These are phyloP conservation scores for Tetranychus cinnabarinus DNA, from an alignment of 1,140 invertebrate genomes.

Conservation along the genomic window DNA sequence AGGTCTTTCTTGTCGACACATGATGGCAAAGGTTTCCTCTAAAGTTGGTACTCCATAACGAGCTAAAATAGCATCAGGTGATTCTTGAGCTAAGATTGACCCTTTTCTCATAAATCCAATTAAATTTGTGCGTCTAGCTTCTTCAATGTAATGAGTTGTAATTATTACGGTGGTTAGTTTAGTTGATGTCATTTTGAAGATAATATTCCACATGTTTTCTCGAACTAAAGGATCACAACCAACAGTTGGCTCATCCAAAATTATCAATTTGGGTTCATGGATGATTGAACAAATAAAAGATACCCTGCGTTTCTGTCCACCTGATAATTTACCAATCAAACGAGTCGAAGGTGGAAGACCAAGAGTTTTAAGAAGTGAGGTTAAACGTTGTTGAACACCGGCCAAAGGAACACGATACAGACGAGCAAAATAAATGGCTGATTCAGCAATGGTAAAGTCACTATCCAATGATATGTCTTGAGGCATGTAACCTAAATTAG, in stretches of 20 bases:
- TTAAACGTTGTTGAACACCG: constrained; percentile 32
- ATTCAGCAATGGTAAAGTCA: constrained; percentile 79
- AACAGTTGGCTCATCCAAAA: constrained; percentile 82
- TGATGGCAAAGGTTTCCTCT: constrained; percentile 71
- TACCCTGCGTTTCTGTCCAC: constrained; percentile 70
- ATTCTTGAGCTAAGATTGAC: constrained; percentile 52
- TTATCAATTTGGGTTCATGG: constrained; percentile 71
- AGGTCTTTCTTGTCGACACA: constrained; percentile 32
- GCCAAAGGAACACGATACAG: constrained; percentile 55
- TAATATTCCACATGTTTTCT: constrained; percentile 40
- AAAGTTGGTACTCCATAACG: constrained; percentile 58
- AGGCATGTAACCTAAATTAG: constrained; percentile 14
- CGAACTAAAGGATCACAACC: constrained; percentile 67
- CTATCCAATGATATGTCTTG: constrained; percentile 62
- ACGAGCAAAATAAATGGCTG: constrained; percentile 82
- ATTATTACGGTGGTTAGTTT: constrained; percentile 24
- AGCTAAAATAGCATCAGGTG: constrained; percentile 52
- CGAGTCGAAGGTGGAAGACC: constrained; percentile 40
- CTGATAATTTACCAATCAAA: constrained; percentile 30
- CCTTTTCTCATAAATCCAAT: constrained; percentile 27
- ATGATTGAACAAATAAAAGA: constrained; percentile 75
- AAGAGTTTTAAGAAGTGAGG: constrained; percentile 67
- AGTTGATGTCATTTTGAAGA: constrained; percentile 53
- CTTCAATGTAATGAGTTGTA: constrained; percentile 25
- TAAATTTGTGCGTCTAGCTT: constrained; percentile 19